Percentiles rank a stretch among this genome's conserved stretches.
phyloP scores from a whole-genome alignment of 2,797 vertebrate genomes.

The Cynodonichthys magdalenae region DNA sequence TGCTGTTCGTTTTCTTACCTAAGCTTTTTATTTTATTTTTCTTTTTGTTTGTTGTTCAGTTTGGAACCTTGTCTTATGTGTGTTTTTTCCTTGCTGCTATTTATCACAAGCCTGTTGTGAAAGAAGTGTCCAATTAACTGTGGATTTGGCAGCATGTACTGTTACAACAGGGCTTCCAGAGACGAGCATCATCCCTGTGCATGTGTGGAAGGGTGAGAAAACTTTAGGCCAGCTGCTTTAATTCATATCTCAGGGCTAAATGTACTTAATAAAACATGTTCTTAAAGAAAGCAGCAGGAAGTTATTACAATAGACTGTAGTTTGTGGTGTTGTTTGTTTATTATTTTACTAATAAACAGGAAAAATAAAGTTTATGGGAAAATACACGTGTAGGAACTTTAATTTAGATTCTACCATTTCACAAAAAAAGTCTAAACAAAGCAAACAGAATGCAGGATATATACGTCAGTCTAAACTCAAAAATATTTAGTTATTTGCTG shows the following conservation, averaged over 20 bases:
- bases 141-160: constrained; percentile 66
- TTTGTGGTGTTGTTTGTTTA: too few species aligned
- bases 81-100: constrained; percentile 62
- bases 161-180: constrained; percentile 56
- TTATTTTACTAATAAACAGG: too few species aligned
- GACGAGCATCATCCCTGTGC: constrained; percentile 46
- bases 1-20: constrained; percentile 54
- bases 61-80: constrained; percentile 54
- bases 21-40: constrained; percentile 22
- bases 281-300: background rate
- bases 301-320: too few species aligned
- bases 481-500: too few species aligned
- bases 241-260: constrained; percentile 47
- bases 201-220: constrained; percentile 48
- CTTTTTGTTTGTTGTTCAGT: constrained; percentile 30
- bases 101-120: constrained; percentile 53
- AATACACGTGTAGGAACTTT: too few species aligned
- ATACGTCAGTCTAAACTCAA: too few species aligned
- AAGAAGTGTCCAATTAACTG: constrained; percentile 69
- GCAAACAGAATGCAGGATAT: too few species aligned
- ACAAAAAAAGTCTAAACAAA: too few species aligned
- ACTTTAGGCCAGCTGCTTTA: constrained; percentile 53
- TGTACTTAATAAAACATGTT: constrained; percentile 29
- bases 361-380: too few species aligned
- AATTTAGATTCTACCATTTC: too few species aligned